phyloP scores from a whole-genome alignment of 2,113 vertebrate genomes.

The Ceuthmochares aereus region DNA sequence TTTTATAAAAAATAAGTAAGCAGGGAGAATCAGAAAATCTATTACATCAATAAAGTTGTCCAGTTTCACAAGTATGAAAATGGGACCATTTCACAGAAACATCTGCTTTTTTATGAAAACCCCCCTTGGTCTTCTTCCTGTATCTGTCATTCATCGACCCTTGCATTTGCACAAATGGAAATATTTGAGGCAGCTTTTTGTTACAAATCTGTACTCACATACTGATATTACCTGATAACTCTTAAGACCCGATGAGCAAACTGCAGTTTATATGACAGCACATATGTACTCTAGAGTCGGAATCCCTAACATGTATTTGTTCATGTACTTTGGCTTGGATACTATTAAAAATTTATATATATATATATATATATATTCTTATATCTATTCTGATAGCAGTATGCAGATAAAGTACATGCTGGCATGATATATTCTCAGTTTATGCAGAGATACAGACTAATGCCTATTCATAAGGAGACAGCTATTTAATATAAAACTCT shows the following conservation, averaged over 20 bases:
- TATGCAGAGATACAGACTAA: not conserved
- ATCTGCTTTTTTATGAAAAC: not conserved
- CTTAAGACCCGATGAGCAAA: not conserved
- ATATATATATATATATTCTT: not conserved
- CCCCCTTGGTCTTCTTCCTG: not conserved
- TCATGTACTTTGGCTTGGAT: not conserved
- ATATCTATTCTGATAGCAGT: not conserved
- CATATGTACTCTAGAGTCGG: not conserved
- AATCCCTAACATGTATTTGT: not conserved
- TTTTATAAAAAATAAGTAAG: not conserved
- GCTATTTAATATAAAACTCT: not conserved
- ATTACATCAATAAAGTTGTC: not conserved
- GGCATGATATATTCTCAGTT: not conserved
- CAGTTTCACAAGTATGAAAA: not conserved
- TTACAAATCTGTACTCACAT: not conserved
- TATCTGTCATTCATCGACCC: not conserved
- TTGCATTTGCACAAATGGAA: not conserved
- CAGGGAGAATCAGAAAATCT: not conserved
- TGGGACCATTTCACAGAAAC: not conserved
- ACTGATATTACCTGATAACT: not conserved
- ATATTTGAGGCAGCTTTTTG: not conserved
- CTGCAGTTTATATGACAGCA: not conserved
- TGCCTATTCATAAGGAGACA: not conserved
- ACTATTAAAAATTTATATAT: not conserved
- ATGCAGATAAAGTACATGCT: not conserved